Evolutionary conservation across 1,140 invertebrate genomes (phyloP), one percentile per base, ranked within the genome.

Genomic region (Aphaenogaster rudis): DNA sequence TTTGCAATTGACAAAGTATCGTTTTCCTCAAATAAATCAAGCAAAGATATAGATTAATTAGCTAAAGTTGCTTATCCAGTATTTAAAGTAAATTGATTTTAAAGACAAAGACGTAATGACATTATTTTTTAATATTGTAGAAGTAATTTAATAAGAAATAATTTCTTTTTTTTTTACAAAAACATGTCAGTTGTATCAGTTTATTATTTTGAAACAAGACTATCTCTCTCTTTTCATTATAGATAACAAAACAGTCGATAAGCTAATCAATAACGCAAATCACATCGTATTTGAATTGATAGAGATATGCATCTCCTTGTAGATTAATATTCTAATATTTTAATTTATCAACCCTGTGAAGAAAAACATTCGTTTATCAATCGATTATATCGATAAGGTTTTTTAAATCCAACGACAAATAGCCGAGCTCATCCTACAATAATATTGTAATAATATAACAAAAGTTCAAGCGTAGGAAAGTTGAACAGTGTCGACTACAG

Each of bases 291-390:
- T 33, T 33, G 11, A 81, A 71, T 71, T 57, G 11, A 2, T 71
- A 81, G 21, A 71, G 64, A 71, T 81, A 57, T 69, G 45, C 9
- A 79, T 50, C 45, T 79, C 9, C 71, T 21, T 54, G 21, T n/a
- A 50, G 39, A 81, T 59, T 81, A 81, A 67, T 15, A 36, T 54
- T 69, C 21, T 28, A 39, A 48, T 79, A 61, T 45, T 78, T 64
- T 9, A 59, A 59, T 71, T 45, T 45, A 15, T 21, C 72, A 36
- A 59, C 3, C 15, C 3, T 69, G 3, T 50, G 5, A 13, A 36
- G 21, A 63, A 7, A 36, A 82, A 45, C 42, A 54, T 45, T 2
- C 8, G 9, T 71, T 54, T 36, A 59, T 74, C 50, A n/a, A n/a
- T n/a, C 4, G 7, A 7, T 74, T 36, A 72, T 45, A 72, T 45